These are phyloP conservation scores for Prochilodus magdalenae DNA, from an alignment of 2,113 vertebrate genomes.

Conservation along the genomic window DNA sequence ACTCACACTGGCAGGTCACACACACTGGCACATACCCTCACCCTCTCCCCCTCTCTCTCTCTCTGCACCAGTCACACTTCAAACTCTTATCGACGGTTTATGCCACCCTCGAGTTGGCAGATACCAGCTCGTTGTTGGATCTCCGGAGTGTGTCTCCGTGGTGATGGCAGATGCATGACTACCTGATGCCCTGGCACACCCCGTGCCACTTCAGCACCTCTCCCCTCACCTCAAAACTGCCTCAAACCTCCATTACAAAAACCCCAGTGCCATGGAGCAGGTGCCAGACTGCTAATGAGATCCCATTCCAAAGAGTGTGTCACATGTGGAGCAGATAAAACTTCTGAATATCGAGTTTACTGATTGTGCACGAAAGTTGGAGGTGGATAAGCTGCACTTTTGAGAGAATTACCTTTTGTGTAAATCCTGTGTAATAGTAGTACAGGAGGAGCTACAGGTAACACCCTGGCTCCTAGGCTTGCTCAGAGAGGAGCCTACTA, in stretches of 20 bases:
- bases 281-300: background rate
- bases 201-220: background rate
- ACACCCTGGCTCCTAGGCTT: too few relatives aligned
- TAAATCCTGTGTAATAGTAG: too few relatives aligned
- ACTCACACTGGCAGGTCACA: too few relatives aligned
- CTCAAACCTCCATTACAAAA: background rate
- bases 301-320: background rate
- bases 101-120: conserved; percentile 18
- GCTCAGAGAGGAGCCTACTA: too few relatives aligned
- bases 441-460: too few relatives aligned
- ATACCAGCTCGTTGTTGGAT: background rate
- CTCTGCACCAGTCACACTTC: conserved; percentile 17
- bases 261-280: background rate
- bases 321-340: background rate
- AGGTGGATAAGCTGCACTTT: background rate
- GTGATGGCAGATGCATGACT: conserved; percentile 10
- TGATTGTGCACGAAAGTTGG: too few relatives aligned
- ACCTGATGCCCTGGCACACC: background rate
- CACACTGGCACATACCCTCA: too few relatives aligned
- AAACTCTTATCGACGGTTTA: conserved; percentile 23
- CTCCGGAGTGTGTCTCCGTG: background rate
- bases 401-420: too few relatives aligned
- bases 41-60: background rate
- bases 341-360: background rate
- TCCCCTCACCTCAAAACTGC: background rate